Conservation (phyloP, 2,888 invertebrate genomes). For the Melinaea marsaeus region DNA sequence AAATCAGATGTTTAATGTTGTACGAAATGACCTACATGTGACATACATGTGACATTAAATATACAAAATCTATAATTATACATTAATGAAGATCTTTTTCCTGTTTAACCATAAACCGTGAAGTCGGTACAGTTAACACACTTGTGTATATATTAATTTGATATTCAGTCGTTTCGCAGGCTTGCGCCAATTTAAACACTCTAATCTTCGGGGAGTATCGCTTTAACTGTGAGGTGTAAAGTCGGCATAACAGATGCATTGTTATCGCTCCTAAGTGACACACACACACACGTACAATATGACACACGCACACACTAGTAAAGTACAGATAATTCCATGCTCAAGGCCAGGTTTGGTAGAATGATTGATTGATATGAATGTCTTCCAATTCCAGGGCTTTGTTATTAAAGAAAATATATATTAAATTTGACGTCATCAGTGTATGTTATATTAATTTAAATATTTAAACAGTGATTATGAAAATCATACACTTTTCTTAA, state of each 20-base stretch:
- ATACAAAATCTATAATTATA: too few species aligned
- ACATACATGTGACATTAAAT: too few species aligned
- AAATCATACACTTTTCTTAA: too few species aligned
- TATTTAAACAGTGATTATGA: too few species aligned
- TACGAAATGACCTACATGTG: too few species aligned
- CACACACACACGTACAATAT: constrained; percentile 33
- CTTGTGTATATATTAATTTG: constrained; percentile 4
- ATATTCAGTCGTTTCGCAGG: background rate
- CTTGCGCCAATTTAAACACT: constrained; percentile 21
- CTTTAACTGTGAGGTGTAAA: constrained; percentile 51
- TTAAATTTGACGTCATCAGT: constrained; percentile 10
- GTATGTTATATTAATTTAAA: too few species aligned
- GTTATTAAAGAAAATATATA: constrained; percentile 13
- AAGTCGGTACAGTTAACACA: constrained; percentile 22
- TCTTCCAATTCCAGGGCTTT: constrained; percentile 19
- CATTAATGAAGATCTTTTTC: too few species aligned
- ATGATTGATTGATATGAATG: constrained; percentile 25
- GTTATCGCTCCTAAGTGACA: constrained; percentile 53
- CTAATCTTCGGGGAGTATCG: constrained; percentile 44
- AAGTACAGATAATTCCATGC: constrained; percentile 30
- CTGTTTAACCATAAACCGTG: too few species aligned
- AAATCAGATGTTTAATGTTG: too few species aligned
- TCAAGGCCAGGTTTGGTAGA: constrained; percentile 35
- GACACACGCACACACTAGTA: constrained; percentile 33
- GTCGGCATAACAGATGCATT: constrained; percentile 57